A percentile compares a stretch with the other conserved stretches of the same genome.
Evolutionary conservation across 2,888 invertebrate species (phyloP).

Genomic region (Pollenia angustigena): DNA sequence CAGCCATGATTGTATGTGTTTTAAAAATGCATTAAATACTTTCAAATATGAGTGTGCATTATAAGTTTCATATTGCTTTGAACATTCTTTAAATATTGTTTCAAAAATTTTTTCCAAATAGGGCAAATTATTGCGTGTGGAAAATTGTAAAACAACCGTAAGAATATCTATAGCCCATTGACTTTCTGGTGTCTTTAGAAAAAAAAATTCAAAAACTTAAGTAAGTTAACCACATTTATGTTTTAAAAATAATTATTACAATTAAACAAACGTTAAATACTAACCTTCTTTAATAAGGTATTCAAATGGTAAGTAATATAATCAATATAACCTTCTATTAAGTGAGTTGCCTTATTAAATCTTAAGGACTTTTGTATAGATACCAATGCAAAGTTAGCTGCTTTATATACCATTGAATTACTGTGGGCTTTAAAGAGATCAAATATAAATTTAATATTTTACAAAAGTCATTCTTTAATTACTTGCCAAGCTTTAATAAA

Average conservation of each 20-base stretch:
- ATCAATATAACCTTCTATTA: constrained; percentile 89
- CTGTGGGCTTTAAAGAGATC: constrained; percentile 86
- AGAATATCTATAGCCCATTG: constrained; percentile 89
- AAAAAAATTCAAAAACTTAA: background rate
- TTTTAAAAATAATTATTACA: background rate
- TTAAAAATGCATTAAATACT: constrained; percentile 89
- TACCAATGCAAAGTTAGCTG: constrained; percentile 86
- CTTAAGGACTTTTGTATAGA: constrained; percentile 86
- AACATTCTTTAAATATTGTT: constrained; percentile 85
- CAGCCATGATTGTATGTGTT: constrained; percentile 87
- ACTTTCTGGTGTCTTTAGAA: constrained; percentile 83
- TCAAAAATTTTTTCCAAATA: constrained; percentile 89
- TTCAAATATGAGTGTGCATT: constrained; percentile 88
- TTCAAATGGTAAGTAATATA: constrained; percentile 90
- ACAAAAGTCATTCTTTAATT: background rate
- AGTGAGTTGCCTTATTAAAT: constrained; percentile 85
- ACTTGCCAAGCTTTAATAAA: constrained; percentile 89
- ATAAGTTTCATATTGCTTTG: constrained; percentile 85
- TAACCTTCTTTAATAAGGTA: constrained; percentile 86
- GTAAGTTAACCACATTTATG: background rate
- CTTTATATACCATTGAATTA: constrained; percentile 87
- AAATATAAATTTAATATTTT: constrained; percentile 2
- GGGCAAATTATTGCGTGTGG: constrained; percentile 87
- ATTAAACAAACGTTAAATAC: background rate
- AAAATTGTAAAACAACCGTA: constrained; percentile 89